Evolutionary conservation across 2,113 vertebrate genomes (phyloP), one percentile per base, ranked within the genome.

Genomic region (Meleagris gallopavo): DNA sequence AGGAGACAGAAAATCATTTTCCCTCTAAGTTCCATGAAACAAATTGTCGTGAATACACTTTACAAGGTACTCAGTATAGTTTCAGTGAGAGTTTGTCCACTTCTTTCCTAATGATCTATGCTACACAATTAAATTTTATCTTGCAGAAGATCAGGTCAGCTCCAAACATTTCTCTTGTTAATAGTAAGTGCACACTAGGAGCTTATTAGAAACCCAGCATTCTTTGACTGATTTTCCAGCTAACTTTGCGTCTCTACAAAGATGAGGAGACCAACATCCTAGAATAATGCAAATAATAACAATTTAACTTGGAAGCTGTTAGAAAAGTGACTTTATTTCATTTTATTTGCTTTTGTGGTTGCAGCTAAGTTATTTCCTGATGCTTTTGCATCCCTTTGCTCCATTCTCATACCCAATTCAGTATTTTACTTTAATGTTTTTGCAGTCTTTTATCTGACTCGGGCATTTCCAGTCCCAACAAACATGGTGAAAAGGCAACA

Each of bases 1-100:
- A 58, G 32, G 50, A 93, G 60, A 61, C 24, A 90, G 79, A 90
- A 96, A 76, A 83, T 62, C 2, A 67, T 86, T 83, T 83, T 72
- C 38, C 8, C 30, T 86, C 21, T 46, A 67, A 90, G 78, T 0
- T 0, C 6, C 25, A 46, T 8, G 29, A 83, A 88, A 86, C 4
- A 77, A n/a, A 57, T 92, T 81, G 74, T 74, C 40, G 30, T 67
- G 67, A 80, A 62, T 24, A 18, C 13, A 55, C 27, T 81, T 74
- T 50, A 64, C 52, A 71, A 74, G 21, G 21, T 55, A 50, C 25
- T 41, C 2, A 2, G 57, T 72, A 64, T 76, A 70, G 41, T 77
- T 88, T 90, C 61, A 83, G 46, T 15, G 78, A 71, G 61, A 45
- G 43, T 85, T 92, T 20, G 27, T 8, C 29, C 40, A 66, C 62